Evolutionary conservation across 1,140 invertebrate genomes (phyloP).

Genomic region (Andrena cerasifolii): DNA sequence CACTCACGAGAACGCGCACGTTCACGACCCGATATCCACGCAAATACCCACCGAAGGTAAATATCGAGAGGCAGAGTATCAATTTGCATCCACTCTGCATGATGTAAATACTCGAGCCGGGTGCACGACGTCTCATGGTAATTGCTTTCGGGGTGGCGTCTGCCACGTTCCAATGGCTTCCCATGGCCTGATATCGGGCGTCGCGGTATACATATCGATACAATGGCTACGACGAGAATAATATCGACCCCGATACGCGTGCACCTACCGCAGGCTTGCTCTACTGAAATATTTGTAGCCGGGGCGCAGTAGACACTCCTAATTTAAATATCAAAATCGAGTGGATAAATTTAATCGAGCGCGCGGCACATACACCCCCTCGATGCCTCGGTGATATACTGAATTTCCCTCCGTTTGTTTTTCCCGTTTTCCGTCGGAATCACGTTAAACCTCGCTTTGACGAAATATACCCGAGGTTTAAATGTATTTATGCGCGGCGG

Average conservation of each 20-base stretch:
- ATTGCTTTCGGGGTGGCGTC: slow-evolving; percentile 66
- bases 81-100: slow-evolving; percentile 68
- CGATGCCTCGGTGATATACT: too few relatives aligned
- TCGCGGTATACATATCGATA: slow-evolving; percentile 40
- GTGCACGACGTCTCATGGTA: slow-evolving; percentile 63
- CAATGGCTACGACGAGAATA: slow-evolving; percentile 50
- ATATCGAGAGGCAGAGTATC: slow-evolving; percentile 59
- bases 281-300: slow-evolving; percentile 3
- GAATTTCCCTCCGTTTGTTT: not conserved
- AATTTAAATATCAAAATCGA: not conserved
- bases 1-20: slow-evolving; percentile 89
- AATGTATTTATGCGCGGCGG: not conserved
- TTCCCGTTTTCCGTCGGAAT: not conserved
- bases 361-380: too few relatives aligned
- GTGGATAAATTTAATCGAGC: too few relatives aligned
- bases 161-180: slow-evolving; percentile 56
- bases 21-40: slow-evolving; percentile 88
- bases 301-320: too few relatives aligned
- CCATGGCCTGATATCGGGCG: slow-evolving; percentile 36
- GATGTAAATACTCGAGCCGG: slow-evolving; percentile 62
- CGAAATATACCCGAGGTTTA: not conserved
- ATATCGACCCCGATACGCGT: slow-evolving; percentile 38
- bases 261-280: not conserved
- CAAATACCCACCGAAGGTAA: slow-evolving; percentile 89
- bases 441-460: not conserved